Base-by-base conservation (phyloP, 2,888 invertebrate genomes). In the Gastracanthus pulcherrimus region DNA sequence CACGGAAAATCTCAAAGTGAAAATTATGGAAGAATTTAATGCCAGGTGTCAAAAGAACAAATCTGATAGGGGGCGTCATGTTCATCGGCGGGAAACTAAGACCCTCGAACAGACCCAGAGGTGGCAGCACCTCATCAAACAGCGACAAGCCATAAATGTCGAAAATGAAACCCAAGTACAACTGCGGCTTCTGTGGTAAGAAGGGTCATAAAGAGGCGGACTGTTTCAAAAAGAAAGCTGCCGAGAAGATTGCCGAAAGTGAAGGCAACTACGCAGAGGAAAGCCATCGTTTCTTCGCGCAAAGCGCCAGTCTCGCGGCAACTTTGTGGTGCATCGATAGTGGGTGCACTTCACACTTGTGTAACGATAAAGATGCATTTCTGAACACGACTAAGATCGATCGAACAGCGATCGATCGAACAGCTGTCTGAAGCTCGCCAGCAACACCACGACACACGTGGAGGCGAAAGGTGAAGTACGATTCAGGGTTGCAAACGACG, bases 1-100 rank as follows among this genome's bases (percentile, higher is more conserved):
- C 2, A 62, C 83, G 5, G 86, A 86, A 29, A 76, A 38, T 0
- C 38, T 86, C 0, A 86, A 83, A 48, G 66, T 81, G 0, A 86
- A 86, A 71, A 86, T 86, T 4, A 74, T 84, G 2, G 85, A 85
- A 19, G 77, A 84, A 23, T 71, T 70, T 51, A 76, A 82, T 7
- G 77, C 81, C 0, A 66, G 82, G 6, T 13, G 38, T 9, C 41
- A 62, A 7, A 31, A 79, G 6, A 45, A 72, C 11, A 23, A 16
- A 9, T 16, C 38, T 0, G 72, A 76, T 11, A 70, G 2, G 13
- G 62, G 58, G 9, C 77, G 77, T 71, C 11, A 45, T 80, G 36
- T 74, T 70, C 16, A 51, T 23, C n/a, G 4, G 64, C 19, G 34
- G 26, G 19, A 71, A 60, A 13, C 26, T 6, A 36, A 38, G 38